phyloP scores from a whole-genome alignment of 1,140 invertebrate species.

The Mizuhopecten yessoensis region DNA sequence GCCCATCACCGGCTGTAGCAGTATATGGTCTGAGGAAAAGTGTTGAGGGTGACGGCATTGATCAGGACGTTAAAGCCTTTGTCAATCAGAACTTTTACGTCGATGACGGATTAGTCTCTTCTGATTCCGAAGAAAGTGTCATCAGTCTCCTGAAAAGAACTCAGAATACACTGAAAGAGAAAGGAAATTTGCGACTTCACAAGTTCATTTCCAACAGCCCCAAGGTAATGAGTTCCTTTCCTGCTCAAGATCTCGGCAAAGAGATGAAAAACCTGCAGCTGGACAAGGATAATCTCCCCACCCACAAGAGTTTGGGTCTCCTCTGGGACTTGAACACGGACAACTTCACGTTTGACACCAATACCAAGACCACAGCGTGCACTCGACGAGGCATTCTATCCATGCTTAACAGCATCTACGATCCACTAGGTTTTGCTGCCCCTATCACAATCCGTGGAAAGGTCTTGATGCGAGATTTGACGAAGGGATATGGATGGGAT shows the following conservation, averaged over 20 bases:
- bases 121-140: background rate
- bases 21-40: constrained; percentile 52
- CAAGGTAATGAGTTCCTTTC: constrained; percentile 51
- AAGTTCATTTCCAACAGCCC: constrained; percentile 59
- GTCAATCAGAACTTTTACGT: constrained; percentile 60
- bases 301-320: constrained; percentile 58
- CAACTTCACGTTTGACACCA: constrained; percentile 55
- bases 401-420: constrained; percentile 60
- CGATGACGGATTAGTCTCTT: constrained; percentile 56
- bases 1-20: background rate
- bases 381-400: constrained; percentile 66
- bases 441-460: constrained; percentile 63
- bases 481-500: constrained; percentile 68
- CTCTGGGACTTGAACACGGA: constrained; percentile 57
- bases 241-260: constrained; percentile 45
- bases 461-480: constrained; percentile 60
- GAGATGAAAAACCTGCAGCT: constrained; percentile 49
- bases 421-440: constrained; percentile 66
- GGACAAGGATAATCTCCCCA: constrained; percentile 44
- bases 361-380: background rate
- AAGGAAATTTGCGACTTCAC: constrained; percentile 52
- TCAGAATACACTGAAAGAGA: background rate
- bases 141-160: constrained; percentile 50
- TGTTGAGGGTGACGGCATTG: background rate
- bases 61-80: constrained; percentile 42